Conservation (phyloP, 2,888 invertebrate species). For the Drosophila hamatofila region DNA sequence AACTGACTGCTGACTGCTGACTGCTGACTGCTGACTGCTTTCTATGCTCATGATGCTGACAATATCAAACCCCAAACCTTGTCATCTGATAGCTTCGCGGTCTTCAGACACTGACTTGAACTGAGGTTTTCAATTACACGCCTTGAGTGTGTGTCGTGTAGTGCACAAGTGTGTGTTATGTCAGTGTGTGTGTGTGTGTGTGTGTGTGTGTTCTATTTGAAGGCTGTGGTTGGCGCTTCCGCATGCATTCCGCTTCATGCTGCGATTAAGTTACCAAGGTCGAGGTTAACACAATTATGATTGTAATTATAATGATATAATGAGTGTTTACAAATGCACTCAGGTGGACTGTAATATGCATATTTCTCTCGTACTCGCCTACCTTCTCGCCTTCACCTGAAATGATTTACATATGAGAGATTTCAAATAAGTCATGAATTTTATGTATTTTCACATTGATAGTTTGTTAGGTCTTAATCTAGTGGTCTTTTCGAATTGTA, state of each 20-base stretch:
- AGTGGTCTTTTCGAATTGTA: too few relatives aligned
- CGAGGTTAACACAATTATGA: slow-evolving; percentile 40
- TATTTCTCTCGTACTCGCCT: neutral
- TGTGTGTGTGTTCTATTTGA: slow-evolving; percentile 3
- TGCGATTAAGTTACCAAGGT: slow-evolving; percentile 77
- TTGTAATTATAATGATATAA: neutral
- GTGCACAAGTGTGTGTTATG: neutral
- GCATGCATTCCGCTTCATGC: slow-evolving; percentile 67
- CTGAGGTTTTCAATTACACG: slow-evolving; percentile 44
- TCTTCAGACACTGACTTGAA: slow-evolving; percentile 35
- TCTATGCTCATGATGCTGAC: slow-evolving; percentile 6
- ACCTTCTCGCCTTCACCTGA: neutral
- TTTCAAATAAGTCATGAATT: neutral
- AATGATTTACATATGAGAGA: too few relatives aligned
- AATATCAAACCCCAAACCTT: slow-evolving; percentile 42
- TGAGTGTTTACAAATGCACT: neutral
- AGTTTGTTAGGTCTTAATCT: too few relatives aligned
- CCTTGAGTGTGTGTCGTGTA: slow-evolving; percentile 4
- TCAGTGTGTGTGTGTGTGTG: neutral
- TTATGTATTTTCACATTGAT: too few relatives aligned
- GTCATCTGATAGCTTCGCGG: slow-evolving; percentile 48
- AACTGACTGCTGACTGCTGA: neutral
- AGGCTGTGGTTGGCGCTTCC: slow-evolving; percentile 59
- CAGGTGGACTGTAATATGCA: neutral
- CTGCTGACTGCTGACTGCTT: neutral